These are phyloP conservation scores for Drosophila leontia DNA, from an alignment of 1,140 invertebrate genomes.

Conservation along the genomic window DNA sequence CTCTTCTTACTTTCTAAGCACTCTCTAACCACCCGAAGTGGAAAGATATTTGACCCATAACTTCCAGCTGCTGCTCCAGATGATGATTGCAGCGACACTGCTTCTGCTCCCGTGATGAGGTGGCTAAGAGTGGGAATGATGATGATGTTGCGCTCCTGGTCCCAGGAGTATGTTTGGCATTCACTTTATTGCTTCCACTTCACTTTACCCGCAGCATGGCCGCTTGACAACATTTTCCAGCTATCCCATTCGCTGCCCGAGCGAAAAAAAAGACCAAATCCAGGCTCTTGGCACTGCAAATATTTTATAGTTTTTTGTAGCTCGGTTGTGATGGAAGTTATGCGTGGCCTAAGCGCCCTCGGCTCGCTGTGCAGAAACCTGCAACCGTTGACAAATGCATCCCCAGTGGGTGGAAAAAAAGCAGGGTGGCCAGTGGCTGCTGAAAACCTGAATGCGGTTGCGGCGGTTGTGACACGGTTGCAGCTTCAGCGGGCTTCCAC, in stretches of 20 bases:
- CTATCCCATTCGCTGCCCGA: slow-evolving; percentile 8
- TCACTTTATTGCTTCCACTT: slow-evolving; percentile 71
- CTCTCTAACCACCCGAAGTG: background rate
- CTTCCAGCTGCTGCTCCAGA: slow-evolving; percentile 27
- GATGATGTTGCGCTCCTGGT: slow-evolving; percentile 20
- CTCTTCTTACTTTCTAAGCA: slow-evolving; percentile 3
- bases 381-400: slow-evolving; percentile 67
- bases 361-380: slow-evolving; percentile 19
- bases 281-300: slow-evolving; percentile 56
- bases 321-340: slow-evolving; percentile 70
- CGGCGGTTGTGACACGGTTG: slow-evolving; percentile 48
- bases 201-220: slow-evolving; percentile 59
- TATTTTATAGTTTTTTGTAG: slow-evolving; percentile 64
- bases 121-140: slow-evolving; percentile 45
- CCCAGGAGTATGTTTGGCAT: slow-evolving; percentile 61
- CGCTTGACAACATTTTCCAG: slow-evolving; percentile 45
- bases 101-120: slow-evolving; percentile 1
- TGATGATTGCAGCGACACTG: slow-evolving; percentile 13
- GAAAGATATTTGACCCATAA: slow-evolving; percentile 29
- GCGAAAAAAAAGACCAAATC: slow-evolving; percentile 44
- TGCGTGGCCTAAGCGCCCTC: slow-evolving; percentile 63
- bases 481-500: slow-evolving; percentile 51
- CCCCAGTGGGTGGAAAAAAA: slow-evolving; percentile 49
- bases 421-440: slow-evolving; percentile 11
- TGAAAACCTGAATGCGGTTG: slow-evolving; percentile 29